These are phyloP conservation scores for Entosphenus tridentatus DNA, from an alignment of 2,113 vertebrate species.

Conservation along the genomic window DNA sequence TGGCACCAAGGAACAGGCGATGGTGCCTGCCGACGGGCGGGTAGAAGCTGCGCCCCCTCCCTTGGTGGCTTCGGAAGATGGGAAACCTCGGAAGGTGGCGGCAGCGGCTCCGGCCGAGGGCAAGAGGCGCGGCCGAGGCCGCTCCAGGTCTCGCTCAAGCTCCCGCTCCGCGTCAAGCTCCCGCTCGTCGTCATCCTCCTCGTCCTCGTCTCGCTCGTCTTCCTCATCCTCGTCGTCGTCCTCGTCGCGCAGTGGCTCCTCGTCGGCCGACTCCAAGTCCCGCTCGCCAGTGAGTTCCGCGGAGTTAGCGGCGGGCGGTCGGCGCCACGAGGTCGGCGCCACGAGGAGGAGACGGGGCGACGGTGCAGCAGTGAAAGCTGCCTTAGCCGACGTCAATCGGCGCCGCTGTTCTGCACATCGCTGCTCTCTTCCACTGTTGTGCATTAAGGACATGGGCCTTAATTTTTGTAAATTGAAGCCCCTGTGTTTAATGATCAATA, in stretches of 20 bases:
- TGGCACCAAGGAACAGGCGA: not conserved
- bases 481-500: too few species aligned
- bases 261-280: not conserved
- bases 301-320: not conserved
- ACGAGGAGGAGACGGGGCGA: not conserved
- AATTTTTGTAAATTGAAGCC: too few species aligned
- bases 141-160: conserved; percentile 15
- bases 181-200: conserved; percentile 15
- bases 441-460: too few species aligned
- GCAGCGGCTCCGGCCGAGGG: not conserved
- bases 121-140: not conserved
- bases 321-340: not conserved
- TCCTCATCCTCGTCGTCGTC: conserved; percentile 16
- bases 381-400: too few species aligned
- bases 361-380: too few species aligned
- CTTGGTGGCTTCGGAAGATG: not conserved
- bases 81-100: not conserved
- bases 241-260: not conserved
- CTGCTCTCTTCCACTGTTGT: too few species aligned
- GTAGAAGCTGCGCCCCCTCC: not conserved
- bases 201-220: conserved; percentile 12
- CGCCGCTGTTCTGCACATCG: too few species aligned
- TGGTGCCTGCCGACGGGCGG: not conserved
- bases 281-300: not conserved
- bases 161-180: conserved; percentile 20